Conservation (phyloP, 2,797 vertebrate genomes). For the Morus bassanus region DNA sequence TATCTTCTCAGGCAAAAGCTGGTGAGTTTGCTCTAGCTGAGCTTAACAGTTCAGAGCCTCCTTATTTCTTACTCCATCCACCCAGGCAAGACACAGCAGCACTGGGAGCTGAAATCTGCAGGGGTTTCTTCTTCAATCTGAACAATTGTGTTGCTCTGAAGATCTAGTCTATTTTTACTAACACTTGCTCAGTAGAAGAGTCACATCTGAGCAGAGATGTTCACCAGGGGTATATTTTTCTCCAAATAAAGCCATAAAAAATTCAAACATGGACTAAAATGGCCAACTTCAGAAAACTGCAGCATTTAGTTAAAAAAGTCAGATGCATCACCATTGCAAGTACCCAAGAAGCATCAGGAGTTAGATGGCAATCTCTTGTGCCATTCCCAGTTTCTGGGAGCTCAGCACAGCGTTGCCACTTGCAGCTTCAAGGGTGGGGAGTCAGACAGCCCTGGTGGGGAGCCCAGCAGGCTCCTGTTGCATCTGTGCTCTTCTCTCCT, state of each 20-base stretch:
- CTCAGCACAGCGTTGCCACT: neutral
- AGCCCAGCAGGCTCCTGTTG: neutral
- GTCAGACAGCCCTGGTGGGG: neutral
- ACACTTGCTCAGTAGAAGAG: neutral
- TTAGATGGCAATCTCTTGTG: neutral
- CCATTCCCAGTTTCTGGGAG: neutral
- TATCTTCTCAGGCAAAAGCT: neutral
- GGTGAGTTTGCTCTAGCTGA: neutral
- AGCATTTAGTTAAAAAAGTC: neutral
- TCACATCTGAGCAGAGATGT: neutral
- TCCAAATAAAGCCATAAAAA: neutral
- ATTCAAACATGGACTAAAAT: neutral
- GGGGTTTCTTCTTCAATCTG: neutral
- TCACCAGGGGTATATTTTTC: neutral
- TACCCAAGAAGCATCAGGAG: neutral
- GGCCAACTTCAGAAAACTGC: neutral
- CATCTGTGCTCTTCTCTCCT: neutral
- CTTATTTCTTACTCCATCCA: neutral
- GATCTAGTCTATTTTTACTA: neutral
- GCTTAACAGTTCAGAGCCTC: neutral
- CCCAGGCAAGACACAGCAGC: neutral
- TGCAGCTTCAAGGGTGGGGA: neutral
- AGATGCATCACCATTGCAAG: neutral
- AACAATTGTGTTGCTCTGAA: neutral
- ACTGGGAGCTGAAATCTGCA: neutral